phyloP scores from a whole-genome alignment of 2,888 invertebrate genomes.

The Trimorus sp. region DNA sequence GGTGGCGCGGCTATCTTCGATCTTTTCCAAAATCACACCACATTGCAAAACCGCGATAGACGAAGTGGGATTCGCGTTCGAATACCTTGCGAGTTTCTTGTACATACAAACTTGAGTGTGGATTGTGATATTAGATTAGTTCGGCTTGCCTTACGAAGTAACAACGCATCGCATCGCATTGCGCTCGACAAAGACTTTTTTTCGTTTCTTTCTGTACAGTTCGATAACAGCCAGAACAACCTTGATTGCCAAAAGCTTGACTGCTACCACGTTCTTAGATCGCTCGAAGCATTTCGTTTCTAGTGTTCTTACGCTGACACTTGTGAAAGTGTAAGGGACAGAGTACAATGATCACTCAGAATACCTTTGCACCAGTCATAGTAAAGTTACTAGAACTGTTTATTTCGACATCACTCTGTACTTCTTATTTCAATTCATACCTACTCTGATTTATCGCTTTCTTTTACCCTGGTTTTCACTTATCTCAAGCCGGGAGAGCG shows the following conservation, averaged over 20 bases:
- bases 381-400: slow-evolving; percentile 55
- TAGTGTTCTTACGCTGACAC: slow-evolving; percentile 53
- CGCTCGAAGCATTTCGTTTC: slow-evolving; percentile 64
- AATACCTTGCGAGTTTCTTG: slow-evolving; percentile 34
- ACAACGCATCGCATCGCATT: slow-evolving; percentile 54
- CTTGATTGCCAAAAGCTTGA: slow-evolving; percentile 63
- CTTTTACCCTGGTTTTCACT: slow-evolving; percentile 54
- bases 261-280: slow-evolving; percentile 57
- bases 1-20: no score
- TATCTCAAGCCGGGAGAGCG: slow-evolving; percentile 31
- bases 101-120: slow-evolving; percentile 57
- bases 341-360: slow-evolving; percentile 55
- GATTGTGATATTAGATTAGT: slow-evolving; percentile 59
- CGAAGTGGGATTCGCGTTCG: background rate
- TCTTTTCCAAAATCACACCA: background rate
- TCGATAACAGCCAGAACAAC: slow-evolving; percentile 48
- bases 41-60: slow-evolving; percentile 13
- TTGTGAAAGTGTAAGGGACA: slow-evolving; percentile 28
- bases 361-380: slow-evolving; percentile 60
- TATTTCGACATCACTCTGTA: slow-evolving; percentile 38
- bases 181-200: slow-evolving; percentile 45
- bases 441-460: slow-evolving; percentile 53
- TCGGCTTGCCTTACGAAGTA: slow-evolving; percentile 58
- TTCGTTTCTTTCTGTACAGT: slow-evolving; percentile 35
- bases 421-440: slow-evolving; percentile 46